Base-by-base conservation (phyloP, 92 coral and sea anemone species). In the Zoanthus solanderi region DNA sequence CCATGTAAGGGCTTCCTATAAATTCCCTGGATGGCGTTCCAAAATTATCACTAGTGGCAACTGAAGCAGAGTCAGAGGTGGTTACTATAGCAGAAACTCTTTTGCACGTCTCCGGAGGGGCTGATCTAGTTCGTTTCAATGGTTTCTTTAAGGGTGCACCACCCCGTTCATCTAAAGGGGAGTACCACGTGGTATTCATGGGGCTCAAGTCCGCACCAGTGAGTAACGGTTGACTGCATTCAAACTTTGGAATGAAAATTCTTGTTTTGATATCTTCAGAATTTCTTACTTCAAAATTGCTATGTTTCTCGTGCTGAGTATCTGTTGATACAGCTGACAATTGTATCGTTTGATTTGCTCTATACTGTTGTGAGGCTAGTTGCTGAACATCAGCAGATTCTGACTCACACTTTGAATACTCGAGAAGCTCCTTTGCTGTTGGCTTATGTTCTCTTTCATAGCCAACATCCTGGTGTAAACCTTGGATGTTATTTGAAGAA, bases 171-270 rank as follows among this genome's bases (percentile, higher is more conserved):
- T 81, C 74, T 18, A 75, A 46, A 9, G 85, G 60, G 17, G 75
- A 28, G 28, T 18, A 71, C 75, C 85, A 66, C 14, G 8, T 44
- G 29, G 85, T 48, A 45, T 65, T 30, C 11, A 66, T 5, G 9
- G 57, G 58, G 44, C 46, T 81, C 32, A 66, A 81, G 42, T 66
- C 23, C 0, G 75, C 18, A n/a, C 31, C 58, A 1, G 75, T 4
- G 54, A 32, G 54, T 60, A 65, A 61, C n/a, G 79, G 71, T 83
- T 88, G 88, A 32, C 58, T 78, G 69, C 87, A 90, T 57, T 89
- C 92, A 79, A 86, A 92, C 63, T 75, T 89, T 5, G 94, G 94
- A 37, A 92, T 81, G 69, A 92, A 92, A 61, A 92, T 92, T 71
- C 94, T 76, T 7, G 94, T 92, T 71, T 91, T 81, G 50, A 81